Evolutionary conservation across 1,140 invertebrate species (phyloP).

Genomic region (Yoshiicerus persimilis): DNA sequence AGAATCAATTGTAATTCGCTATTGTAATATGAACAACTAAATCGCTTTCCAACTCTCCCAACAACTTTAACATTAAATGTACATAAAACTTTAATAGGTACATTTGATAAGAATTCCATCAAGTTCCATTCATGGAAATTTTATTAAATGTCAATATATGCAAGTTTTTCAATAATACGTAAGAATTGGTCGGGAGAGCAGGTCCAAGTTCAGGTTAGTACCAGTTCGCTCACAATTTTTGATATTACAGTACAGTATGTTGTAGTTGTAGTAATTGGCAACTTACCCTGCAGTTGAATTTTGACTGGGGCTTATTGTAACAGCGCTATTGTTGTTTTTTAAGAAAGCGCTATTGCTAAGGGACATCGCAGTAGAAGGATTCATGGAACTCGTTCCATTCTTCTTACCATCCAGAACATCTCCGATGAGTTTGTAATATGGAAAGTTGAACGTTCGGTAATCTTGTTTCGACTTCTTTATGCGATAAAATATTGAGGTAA

Average conservation of each 20-base stretch:
- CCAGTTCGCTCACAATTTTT: too few species aligned
- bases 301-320: constrained; percentile 33
- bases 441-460: constrained; percentile 48
- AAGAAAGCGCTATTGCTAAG: constrained; percentile 31
- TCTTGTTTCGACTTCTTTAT: constrained; percentile 49
- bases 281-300: constrained; percentile 31
- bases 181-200: too few species aligned
- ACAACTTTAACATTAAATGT: too few species aligned
- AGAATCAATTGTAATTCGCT: too few species aligned
- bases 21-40: too few species aligned
- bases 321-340: neutral
- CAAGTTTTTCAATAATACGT: too few species aligned
- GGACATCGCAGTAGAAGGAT: neutral
- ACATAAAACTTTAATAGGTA: too few species aligned
- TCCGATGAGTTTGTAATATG: constrained; percentile 48
- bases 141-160: too few species aligned
- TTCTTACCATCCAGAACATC: constrained; percentile 49
- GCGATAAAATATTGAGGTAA: constrained; percentile 48
- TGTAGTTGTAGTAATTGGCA: neutral
- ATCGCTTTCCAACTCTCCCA: too few species aligned
- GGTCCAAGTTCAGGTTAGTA: too few species aligned
- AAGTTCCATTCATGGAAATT: too few species aligned
- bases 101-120: too few species aligned
- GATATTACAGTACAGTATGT: neutral
- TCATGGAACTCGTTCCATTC: constrained; percentile 31